Percentiles rank a stretch among this genome's conserved stretches.
phyloP scores from a whole-genome alignment of 2,113 vertebrate species.

The Gallinago jamesoni region DNA sequence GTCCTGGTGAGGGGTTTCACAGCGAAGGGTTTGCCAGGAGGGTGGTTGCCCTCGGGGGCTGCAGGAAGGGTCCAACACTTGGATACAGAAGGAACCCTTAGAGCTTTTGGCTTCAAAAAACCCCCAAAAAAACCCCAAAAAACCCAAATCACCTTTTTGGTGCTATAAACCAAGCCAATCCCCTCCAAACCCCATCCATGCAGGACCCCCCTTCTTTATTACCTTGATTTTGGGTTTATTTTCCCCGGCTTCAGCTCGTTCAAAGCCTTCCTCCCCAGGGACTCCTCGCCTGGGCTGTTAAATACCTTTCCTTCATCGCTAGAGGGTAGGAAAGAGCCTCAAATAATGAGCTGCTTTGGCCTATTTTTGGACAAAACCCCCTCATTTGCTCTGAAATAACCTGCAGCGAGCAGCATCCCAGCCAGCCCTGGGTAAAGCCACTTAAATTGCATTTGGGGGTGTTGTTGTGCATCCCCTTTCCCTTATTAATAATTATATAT shows the following conservation, averaged over 20 bases:
- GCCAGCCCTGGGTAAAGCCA: fast-evolving
- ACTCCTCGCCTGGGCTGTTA: not conserved
- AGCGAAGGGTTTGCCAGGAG: not conserved
- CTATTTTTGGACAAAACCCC: not conserved
- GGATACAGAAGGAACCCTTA: not conserved
- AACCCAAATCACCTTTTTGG: not conserved
- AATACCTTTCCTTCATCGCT: not conserved
- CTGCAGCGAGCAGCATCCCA: not conserved
- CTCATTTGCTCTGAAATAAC: not conserved
- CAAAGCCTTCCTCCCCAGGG: not conserved
- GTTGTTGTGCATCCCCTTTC: not conserved
- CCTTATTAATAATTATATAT: too few relatives aligned
- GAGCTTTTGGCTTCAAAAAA: not conserved
- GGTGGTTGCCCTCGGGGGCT: fast-evolving
- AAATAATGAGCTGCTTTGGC: fast-evolving
- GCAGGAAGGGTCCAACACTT: fast-evolving
- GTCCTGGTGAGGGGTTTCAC: fast-evolving
- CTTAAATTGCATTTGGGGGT: not conserved
- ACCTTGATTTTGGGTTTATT: not conserved
- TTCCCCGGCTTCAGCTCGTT: not conserved
- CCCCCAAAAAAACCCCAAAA: not conserved
- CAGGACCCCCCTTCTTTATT: not conserved
- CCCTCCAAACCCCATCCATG: fast-evolving
- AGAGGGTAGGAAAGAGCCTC: slow-evolving; percentile 36
- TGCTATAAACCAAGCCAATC: not conserved